These are phyloP conservation scores for Halictus ligatus DNA, from an alignment of 2,888 invertebrate genomes.

Conservation along the genomic window DNA sequence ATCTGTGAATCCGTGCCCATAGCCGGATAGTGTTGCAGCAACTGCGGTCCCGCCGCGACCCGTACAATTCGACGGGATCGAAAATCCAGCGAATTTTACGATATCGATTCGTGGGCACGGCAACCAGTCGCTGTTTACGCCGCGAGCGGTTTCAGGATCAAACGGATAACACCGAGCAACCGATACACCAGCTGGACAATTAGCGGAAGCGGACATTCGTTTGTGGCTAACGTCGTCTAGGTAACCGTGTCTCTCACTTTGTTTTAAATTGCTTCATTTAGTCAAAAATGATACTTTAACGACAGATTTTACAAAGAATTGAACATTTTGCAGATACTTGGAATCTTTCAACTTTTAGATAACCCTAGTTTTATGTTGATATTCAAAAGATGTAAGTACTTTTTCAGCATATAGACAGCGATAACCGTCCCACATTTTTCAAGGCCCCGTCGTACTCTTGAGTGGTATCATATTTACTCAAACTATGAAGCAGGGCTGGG, in stretches of 20 bases:
- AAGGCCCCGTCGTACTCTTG: too few species aligned
- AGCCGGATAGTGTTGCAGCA: not conserved
- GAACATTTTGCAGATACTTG: too few species aligned
- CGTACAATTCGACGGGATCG: not conserved
- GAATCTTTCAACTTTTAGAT: too few species aligned
- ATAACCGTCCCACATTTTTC: too few species aligned
- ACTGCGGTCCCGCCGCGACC: conserved; percentile 3
- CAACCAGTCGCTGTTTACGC: conserved; percentile 25
- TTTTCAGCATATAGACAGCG: too few species aligned
- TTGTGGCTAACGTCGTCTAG: not conserved
- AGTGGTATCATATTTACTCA: too few species aligned
- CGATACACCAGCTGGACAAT: conserved; percentile 54
- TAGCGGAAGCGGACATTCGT: conserved; percentile 41
- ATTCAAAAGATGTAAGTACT: too few species aligned
- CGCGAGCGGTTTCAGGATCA: conserved; percentile 34
- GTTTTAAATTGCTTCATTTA: not conserved
- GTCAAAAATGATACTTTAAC: not conserved
- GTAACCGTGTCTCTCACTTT: not conserved
- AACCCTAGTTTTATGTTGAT: too few species aligned
- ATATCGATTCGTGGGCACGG: conserved; percentile 13
- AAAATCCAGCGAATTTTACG: conserved; percentile 47
- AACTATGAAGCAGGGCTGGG: too few species aligned
- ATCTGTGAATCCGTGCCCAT: not conserved
- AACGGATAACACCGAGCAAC: conserved; percentile 10
- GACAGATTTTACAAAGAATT: too few species aligned